A percentile compares a stretch with the other conserved stretches of the same genome.
phyloP scores from a whole-genome alignment of 2,888 invertebrate species.

The Zhuqinia jingwanae region DNA sequence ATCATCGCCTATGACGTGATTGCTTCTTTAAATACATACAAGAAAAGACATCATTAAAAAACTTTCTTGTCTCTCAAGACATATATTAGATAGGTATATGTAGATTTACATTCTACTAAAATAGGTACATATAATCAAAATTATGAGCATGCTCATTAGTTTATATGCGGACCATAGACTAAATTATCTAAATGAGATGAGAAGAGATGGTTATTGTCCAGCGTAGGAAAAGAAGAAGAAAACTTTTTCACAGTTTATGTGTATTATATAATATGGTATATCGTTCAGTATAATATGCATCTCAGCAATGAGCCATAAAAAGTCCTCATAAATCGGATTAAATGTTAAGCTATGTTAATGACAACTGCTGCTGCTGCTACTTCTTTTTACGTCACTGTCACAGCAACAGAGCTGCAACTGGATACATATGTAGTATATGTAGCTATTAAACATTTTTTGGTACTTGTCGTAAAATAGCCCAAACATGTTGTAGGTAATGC shows the following conservation, averaged over 20 bases:
- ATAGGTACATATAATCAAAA: no score
- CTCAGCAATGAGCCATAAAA: slow-evolving; percentile 19
- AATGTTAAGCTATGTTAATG: slow-evolving; percentile 52
- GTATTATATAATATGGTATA: not conserved
- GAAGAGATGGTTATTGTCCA: slow-evolving; percentile 50
- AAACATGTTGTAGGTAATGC: no score
- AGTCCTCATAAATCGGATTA: slow-evolving; percentile 62
- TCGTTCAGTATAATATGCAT: not conserved
- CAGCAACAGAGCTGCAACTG: not conserved
- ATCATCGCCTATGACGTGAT: not conserved
- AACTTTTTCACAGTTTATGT: no score
- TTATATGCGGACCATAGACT: not conserved
- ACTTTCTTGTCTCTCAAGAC: not conserved
- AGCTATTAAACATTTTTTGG: no score
- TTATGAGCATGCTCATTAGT: no score
- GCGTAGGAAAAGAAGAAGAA: no score
- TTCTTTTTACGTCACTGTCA: slow-evolving; percentile 17
- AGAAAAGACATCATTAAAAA: not conserved
- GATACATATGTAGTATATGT: not conserved
- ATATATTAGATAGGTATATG: not conserved
- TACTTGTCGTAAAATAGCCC: no score
- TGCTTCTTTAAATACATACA: not conserved
- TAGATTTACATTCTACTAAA: not conserved
- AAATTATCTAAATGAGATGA: slow-evolving; percentile 53
- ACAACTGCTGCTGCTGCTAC: slow-evolving; percentile 4